Conservation (phyloP, 2,888 invertebrate genomes). For the Dysmachus trigonus region DNA sequence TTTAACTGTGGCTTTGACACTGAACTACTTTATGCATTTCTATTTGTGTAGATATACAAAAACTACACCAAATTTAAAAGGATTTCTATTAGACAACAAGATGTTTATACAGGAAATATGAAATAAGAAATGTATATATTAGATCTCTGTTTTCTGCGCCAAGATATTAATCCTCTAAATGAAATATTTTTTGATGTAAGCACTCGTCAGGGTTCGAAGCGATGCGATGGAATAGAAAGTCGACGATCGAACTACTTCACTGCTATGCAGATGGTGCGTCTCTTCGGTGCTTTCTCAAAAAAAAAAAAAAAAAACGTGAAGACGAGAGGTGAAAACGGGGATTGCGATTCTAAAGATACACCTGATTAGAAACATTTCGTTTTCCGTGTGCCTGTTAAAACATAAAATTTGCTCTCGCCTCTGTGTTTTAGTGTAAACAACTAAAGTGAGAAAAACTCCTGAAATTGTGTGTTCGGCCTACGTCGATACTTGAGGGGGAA, state of each 20-base stretch:
- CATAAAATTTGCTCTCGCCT: background rate
- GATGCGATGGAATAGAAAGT: background rate
- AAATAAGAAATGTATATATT: background rate
- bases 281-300: background rate
- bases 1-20: too few relatives aligned
- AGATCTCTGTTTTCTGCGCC: background rate
- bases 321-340: conserved; percentile 1
- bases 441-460: background rate
- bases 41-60: too few relatives aligned
- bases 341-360: conserved; percentile 6
- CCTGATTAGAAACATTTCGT: conserved; percentile 6
- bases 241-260: background rate
- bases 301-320: too few relatives aligned
- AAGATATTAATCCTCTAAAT: background rate
- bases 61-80: too few relatives aligned
- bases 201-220: background rate
- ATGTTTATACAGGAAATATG: too few relatives aligned
- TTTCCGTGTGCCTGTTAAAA: background rate
- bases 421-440: conserved; percentile 9
- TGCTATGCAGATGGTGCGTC: background rate
- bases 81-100: too few relatives aligned
- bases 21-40: too few relatives aligned
- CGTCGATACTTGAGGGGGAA: background rate
- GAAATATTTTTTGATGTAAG: background rate
- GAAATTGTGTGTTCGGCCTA: conserved; percentile 28